Evolutionary conservation across 2,113 vertebrate species (phyloP).

Genomic region (Podarcis raffonei): DNA sequence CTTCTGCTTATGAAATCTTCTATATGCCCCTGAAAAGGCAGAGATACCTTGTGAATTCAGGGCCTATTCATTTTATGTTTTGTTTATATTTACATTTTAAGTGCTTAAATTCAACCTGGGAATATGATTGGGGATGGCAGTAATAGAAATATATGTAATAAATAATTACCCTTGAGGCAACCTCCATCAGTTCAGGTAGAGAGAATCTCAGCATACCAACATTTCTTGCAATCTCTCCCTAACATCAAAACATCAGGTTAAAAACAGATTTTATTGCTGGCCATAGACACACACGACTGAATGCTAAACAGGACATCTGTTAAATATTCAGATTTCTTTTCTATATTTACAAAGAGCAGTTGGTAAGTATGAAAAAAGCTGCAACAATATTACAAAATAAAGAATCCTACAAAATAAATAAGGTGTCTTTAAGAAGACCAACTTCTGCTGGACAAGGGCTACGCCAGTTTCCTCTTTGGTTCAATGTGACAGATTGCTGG

Average conservation of each 20-base stretch:
- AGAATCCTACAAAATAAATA: not conserved
- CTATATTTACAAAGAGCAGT: not conserved
- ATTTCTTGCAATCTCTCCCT: not conserved
- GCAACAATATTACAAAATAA: too few relatives aligned
- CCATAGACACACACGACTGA: not conserved
- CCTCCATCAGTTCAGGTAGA: not conserved
- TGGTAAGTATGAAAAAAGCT: not conserved
- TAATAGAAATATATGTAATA: not conserved
- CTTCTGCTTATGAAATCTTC: too few relatives aligned
- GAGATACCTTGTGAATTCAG: too few relatives aligned
- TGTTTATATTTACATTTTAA: not conserved
- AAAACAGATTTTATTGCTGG: not conserved
- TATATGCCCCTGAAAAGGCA: too few relatives aligned
- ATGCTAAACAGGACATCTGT: not conserved
- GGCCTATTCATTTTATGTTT: not conserved
- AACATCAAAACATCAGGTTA: not conserved
- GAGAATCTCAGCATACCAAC: not conserved
- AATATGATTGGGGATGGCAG: not conserved
- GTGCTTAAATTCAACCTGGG: not conserved
- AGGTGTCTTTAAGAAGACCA: not conserved
- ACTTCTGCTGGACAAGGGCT: not conserved
- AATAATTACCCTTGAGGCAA: not conserved
- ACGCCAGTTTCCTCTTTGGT: not conserved
- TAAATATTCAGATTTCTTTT: not conserved
- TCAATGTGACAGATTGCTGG: not conserved